A percentile compares a stretch with the other conserved stretches of the same genome.
phyloP scores from a whole-genome alignment of 2,797 vertebrate genomes.

The Coranthus polyacanthus region DNA sequence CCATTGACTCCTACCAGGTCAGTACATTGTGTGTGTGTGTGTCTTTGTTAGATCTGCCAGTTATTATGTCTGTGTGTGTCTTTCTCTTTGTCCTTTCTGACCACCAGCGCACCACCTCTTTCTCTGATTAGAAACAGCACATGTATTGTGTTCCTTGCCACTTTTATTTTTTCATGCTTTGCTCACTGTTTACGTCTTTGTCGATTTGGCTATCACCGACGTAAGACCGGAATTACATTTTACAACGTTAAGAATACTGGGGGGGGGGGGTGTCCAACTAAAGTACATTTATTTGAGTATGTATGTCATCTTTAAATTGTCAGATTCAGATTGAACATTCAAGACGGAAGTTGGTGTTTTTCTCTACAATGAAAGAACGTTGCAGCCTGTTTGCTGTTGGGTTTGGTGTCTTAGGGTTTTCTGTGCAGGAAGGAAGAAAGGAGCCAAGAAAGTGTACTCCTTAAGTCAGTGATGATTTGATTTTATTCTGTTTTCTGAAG shows the following conservation, averaged over 20 bases:
- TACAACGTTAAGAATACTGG: no score
- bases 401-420: slow-evolving; percentile 36
- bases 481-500: slow-evolving; percentile 61
- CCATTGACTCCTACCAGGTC: slow-evolving; percentile 90
- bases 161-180: background rate
- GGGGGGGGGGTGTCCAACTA: no score
- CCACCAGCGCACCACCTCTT: background rate
- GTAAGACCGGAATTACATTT: no score
- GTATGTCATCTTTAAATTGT: no score
- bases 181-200: background rate
- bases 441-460: slow-evolving; percentile 28
- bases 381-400: slow-evolving; percentile 23
- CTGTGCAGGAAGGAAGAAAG: slow-evolving; percentile 25
- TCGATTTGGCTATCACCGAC: background rate
- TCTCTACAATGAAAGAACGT: slow-evolving; percentile 33
- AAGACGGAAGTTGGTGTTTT: slow-evolving; percentile 21
- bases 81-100: slow-evolving; percentile 5
- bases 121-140: slow-evolving; percentile 1
- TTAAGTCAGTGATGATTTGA: slow-evolving; percentile 47
- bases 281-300: no score
- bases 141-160: slow-evolving; percentile 8
- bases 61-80: background rate
- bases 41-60: slow-evolving; percentile 27
- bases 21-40: slow-evolving; percentile 68
- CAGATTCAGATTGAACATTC: no score